Evolutionary conservation across 2,888 invertebrate species (phyloP).

Genomic region (Heliconius ismenius): DNA sequence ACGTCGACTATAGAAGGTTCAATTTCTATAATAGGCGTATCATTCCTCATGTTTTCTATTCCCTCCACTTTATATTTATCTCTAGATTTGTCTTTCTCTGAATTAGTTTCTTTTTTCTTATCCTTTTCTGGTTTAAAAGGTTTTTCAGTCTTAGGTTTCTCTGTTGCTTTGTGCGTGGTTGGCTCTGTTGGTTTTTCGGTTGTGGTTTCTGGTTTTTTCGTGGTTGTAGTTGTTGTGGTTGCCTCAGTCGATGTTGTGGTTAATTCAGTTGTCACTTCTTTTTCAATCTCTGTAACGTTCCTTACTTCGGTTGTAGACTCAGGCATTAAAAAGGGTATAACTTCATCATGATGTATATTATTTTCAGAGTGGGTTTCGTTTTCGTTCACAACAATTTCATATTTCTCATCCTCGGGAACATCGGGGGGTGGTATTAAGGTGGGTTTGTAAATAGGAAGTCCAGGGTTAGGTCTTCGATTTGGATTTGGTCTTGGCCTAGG

Average conservation of each 20-base stretch:
- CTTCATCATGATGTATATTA: conserved; percentile 56
- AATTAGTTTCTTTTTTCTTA: conserved; percentile 64
- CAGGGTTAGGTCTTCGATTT: conserved; percentile 78
- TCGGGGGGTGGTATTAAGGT: conserved; percentile 76
- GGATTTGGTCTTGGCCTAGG: conserved; percentile 81
- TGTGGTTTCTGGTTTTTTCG: conserved; percentile 49
- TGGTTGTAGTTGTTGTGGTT: conserved; percentile 48
- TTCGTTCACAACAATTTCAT: conserved; percentile 62
- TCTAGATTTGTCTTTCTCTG: conserved; percentile 68
- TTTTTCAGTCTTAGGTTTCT: conserved; percentile 55
- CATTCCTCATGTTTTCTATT: conserved; percentile 49
- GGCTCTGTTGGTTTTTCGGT: conserved; percentile 52
- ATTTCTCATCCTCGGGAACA: conserved; percentile 63
- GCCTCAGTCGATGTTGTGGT: conserved; percentile 55
- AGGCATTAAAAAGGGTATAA: conserved; percentile 50
- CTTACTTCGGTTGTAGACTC: conserved; percentile 50
- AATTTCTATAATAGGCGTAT: conserved; percentile 58
- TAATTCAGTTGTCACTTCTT: conserved; percentile 55
- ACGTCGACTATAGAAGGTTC: conserved; percentile 63
- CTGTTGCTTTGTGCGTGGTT: conserved; percentile 49
- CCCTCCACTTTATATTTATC: conserved; percentile 51
- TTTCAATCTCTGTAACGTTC: conserved; percentile 53
- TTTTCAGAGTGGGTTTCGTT: conserved; percentile 71
- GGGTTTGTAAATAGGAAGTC: conserved; percentile 84
- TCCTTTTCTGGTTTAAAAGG: conserved; percentile 62